These are phyloP conservation scores for Apamea crenata DNA, from an alignment of 2,888 invertebrate species.

Conservation along the genomic window DNA sequence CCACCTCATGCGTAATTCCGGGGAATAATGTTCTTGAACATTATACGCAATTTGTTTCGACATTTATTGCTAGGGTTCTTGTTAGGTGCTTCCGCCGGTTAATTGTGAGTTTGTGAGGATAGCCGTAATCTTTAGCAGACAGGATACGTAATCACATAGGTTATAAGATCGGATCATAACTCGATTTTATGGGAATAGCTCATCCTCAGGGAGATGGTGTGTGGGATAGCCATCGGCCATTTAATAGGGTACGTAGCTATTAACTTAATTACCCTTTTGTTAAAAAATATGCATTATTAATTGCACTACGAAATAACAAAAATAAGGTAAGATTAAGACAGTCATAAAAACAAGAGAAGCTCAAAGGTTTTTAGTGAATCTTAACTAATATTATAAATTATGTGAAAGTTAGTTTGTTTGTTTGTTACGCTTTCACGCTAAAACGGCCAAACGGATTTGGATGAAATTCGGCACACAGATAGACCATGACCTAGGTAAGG, in stretches of 20 bases:
- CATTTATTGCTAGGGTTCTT: conserved; percentile 57
- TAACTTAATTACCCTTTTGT: conserved; percentile 17
- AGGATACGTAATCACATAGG: conserved; percentile 60
- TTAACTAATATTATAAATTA: no score
- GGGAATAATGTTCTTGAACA: conserved; percentile 15
- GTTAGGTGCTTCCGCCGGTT: conserved; percentile 61
- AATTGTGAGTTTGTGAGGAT: conserved; percentile 62
- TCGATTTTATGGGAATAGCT: conserved; percentile 52
- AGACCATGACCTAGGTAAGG: no score
- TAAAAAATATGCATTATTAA: neutral
- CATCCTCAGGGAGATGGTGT: conserved; percentile 45
- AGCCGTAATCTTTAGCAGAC: conserved; percentile 47
- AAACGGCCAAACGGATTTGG: no score
- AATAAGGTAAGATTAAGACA: neutral
- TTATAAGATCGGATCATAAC: conserved; percentile 63
- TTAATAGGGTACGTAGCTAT: conserved; percentile 33
- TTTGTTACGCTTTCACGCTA: no score
- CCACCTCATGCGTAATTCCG: conserved; percentile 13
- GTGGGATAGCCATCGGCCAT: conserved; percentile 49
- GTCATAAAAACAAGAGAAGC: neutral
- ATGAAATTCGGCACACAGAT: no score
- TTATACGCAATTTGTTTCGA: conserved; percentile 50
- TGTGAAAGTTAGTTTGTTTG: no score
- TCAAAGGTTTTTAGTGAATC: neutral
- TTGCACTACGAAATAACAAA: neutral